Evolutionary conservation across 2,113 vertebrate species (phyloP), one percentile per base, ranked within the genome.

Genomic region (Poeciliopsis occidentalis): DNA sequence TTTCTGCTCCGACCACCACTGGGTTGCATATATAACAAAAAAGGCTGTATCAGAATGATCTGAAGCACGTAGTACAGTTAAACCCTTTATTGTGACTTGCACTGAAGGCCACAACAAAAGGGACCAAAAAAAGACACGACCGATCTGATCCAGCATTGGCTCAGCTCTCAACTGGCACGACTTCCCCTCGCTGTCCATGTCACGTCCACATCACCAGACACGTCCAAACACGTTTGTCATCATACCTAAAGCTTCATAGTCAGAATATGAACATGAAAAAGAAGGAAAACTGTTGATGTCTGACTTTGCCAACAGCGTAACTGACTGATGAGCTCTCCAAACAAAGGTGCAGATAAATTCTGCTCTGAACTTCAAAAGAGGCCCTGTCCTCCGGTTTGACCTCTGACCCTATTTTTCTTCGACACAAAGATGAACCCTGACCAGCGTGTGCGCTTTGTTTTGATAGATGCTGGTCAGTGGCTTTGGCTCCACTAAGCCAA

Each of bases 31-130:
- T 71, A 47, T 62, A 26, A 47, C 67, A 73, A 77, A 73, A 51
- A 39, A 76, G 39, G 5, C 34, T 73, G 19, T 93, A 92, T 93
- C 91, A 81, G 73, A n/a, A 8, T 3, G 74, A 93, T 91, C 91
- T 84, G 82, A 27, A 27, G 88, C 90, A 87, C 82, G 89, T 91
- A n/a, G n/a, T n/a, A 91, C 81, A 54, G 82, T 79, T 63, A 84
- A 76, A 81, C 71, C 73, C 71, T 57, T 79, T 83, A 90, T 90
- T 92, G 90, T 92, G 91, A 82, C 82, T 85, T 63, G n/a, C 19
- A 54, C 73, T 64, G 78, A 70, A 51, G 8, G 22, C 69, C 57
- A 77, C 78, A 82, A 92, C 89, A 92, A 92, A 91, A 85, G 89
- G 74, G 41, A 70, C 69, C 72, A 64, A 74, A 71, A 82, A 71